A percentile compares a stretch with the other conserved stretches of the same genome.
Conservation (phyloP, 2,797 vertebrate genomes). For the Meriones psammophilus region DNA sequence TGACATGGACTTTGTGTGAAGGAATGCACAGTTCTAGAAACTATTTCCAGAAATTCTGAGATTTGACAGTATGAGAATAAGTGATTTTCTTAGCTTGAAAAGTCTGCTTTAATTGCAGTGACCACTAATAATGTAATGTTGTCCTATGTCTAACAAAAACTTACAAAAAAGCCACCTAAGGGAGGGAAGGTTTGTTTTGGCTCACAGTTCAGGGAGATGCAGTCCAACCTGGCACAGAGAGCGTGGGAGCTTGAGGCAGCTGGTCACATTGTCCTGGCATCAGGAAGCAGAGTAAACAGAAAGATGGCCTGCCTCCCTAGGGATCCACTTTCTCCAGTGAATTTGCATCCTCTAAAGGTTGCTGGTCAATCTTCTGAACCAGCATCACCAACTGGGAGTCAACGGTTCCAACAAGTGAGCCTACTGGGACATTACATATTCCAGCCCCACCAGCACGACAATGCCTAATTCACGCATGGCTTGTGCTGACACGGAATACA, state of each 20-base stretch:
- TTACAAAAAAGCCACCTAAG: background rate
- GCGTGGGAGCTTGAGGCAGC: background rate
- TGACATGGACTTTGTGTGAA: background rate
- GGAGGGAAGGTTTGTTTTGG: background rate
- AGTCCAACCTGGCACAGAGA: background rate
- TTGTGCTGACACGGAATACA: background rate
- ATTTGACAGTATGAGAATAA: background rate
- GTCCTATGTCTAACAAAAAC: background rate
- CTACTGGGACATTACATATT: background rate
- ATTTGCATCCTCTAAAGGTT: background rate
- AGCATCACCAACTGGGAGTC: background rate
- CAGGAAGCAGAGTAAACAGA: background rate
- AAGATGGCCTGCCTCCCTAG: background rate
- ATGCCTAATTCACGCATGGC: background rate
- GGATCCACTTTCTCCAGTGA: background rate
- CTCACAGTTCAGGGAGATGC: background rate
- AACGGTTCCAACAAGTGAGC: background rate
- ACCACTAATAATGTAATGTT: background rate
- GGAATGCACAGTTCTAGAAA: background rate
- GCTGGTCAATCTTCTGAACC: no score
- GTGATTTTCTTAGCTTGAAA: background rate
- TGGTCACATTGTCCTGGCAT: background rate
- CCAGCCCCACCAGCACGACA: background rate
- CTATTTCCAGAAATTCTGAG: conserved; percentile 28
- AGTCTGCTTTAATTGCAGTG: background rate